Percentiles rank a stretch among this genome's conserved stretches.
phyloP scores from a whole-genome alignment of 2,113 vertebrate genomes.

The Sinosuthora webbiana region DNA sequence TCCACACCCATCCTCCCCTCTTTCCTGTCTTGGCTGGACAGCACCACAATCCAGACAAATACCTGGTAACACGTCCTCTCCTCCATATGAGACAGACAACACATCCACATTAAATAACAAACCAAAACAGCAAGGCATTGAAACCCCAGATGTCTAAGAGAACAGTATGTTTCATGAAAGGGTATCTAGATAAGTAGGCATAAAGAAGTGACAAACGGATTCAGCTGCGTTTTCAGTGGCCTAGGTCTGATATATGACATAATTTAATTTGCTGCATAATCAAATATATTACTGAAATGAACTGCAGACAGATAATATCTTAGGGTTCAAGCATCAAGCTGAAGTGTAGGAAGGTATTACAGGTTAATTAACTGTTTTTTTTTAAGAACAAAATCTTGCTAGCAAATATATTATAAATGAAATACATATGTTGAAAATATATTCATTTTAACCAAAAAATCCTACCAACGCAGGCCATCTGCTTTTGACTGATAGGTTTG shows the following conservation, averaged over 20 bases:
- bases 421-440: conserved; percentile 6
- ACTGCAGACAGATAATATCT: background rate
- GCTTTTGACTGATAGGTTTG: conserved; percentile 57
- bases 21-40: background rate
- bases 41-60: rapidly evolving
- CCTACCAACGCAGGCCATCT: conserved; percentile 44
- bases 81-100: background rate
- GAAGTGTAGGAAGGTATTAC: background rate
- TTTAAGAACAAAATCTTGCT: background rate
- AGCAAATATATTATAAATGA: background rate
- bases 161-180: background rate
- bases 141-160: background rate
- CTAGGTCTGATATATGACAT: background rate
- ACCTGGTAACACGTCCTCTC: background rate
- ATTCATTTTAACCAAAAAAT: conserved; percentile 32
- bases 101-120: background rate
- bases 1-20: background rate
- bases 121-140: rapidly evolving
- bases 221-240: background rate
- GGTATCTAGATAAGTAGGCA: background rate
- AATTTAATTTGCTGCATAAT: background rate
- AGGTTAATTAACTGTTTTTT: background rate
- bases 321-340: background rate
- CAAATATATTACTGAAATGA: background rate
- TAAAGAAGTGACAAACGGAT: background rate